phyloP scores from a whole-genome alignment of 1,140 invertebrate species.

The Oppia nitens region DNA sequence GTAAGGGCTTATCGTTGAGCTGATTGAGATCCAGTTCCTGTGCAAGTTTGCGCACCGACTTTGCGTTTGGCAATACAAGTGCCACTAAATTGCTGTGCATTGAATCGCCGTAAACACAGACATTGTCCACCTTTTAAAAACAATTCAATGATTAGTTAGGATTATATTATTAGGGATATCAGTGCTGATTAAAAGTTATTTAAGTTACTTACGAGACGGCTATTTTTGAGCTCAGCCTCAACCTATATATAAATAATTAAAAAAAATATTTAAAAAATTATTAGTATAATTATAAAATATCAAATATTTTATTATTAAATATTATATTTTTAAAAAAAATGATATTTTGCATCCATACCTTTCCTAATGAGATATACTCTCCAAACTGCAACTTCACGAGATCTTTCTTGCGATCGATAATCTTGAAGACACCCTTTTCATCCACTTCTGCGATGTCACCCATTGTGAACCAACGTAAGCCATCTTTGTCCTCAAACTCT shows the following conservation, averaged over 20 bases:
- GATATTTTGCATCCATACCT: constrained; percentile 32
- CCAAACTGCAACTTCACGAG: constrained; percentile 91
- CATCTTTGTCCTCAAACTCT: constrained; percentile 25
- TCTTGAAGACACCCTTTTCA: constrained; percentile 17
- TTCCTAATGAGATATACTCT: constrained; percentile 54
- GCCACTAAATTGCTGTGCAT: constrained; percentile 62
- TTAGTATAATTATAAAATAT: too few species aligned
- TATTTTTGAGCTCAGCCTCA: constrained; percentile 70
- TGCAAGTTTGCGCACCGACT: constrained; percentile 45
- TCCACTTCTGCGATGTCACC: constrained; percentile 20
- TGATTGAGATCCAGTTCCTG: constrained; percentile 40
- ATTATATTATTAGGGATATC: too few species aligned
- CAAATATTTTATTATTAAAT: too few species aligned
- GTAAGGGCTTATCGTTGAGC: constrained; percentile 42
- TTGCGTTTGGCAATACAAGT: constrained; percentile 66
- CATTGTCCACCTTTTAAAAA: too few species aligned
- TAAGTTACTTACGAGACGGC: constrained; percentile 31
- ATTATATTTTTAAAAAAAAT: constrained; percentile 89
- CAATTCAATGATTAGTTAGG: too few species aligned
- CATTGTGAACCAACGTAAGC: constrained; percentile 23
- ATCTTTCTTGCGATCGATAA: constrained; percentile 47
- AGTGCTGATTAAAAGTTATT: too few species aligned
- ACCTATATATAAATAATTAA: constrained; percentile 33
- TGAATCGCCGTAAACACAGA: constrained; percentile 20
- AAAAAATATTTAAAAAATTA: too few species aligned